phyloP scores from a whole-genome alignment of 2,888 invertebrate species.

The Nesidiocoris tenuis region DNA sequence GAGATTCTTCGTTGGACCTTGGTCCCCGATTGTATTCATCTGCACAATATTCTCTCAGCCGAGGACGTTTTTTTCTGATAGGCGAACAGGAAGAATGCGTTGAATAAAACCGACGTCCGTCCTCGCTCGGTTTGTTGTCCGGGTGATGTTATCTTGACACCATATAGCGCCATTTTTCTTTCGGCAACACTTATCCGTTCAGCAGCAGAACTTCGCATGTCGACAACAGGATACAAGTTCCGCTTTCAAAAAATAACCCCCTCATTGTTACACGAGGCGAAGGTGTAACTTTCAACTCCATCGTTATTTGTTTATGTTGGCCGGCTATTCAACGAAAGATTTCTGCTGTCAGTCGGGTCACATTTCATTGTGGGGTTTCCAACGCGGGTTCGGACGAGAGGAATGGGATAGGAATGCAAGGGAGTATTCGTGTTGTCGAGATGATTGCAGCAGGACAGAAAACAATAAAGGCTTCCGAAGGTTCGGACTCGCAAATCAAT shows the following conservation, averaged over 20 bases:
- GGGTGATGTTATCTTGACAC: not conserved
- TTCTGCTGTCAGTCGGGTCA: not conserved
- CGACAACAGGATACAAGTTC: not conserved
- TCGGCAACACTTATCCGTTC: not conserved
- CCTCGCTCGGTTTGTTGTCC: not conserved
- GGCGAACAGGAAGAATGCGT: not conserved
- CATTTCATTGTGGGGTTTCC: not conserved
- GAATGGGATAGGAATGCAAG: not conserved
- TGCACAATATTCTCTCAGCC: too few species aligned
- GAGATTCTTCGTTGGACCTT: too few species aligned
- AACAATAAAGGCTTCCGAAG: not conserved
- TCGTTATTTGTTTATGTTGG: not conserved
- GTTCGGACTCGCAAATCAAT: not conserved
- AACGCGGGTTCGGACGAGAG: not conserved
- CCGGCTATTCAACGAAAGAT: not conserved
- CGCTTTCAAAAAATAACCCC: not conserved
- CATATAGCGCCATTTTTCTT: not conserved
- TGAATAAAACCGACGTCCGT: not conserved
- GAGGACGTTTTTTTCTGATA: not conserved
- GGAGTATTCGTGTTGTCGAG: not conserved
- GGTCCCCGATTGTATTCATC: too few species aligned
- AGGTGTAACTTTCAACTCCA: not conserved
- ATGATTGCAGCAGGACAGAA: not conserved
- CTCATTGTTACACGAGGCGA: not conserved
- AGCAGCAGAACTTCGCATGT: not conserved